Percentiles rank a stretch among this genome's conserved stretches.
phyloP scores from a whole-genome alignment of 1,140 invertebrate species.

The Papilio polyxenes region DNA sequence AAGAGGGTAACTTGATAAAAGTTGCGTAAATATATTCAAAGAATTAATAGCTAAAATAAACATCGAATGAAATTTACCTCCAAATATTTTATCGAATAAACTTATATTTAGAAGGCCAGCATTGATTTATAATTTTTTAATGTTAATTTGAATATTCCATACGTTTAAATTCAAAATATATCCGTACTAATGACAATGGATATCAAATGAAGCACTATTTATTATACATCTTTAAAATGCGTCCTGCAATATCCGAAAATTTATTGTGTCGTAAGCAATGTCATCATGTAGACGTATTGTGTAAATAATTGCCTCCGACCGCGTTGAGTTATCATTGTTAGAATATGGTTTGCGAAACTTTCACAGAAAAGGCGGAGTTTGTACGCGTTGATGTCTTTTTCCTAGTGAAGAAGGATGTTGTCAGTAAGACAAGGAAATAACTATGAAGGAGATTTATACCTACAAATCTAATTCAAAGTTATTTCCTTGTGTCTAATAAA shows the following conservation, averaged over 20 bases:
- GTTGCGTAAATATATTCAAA: slow-evolving; percentile 1
- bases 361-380: not conserved
- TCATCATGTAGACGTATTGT: slow-evolving; percentile 27
- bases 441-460: too few species aligned
- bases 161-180: not conserved
- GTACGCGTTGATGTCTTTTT: not conserved
- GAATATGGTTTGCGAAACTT: slow-evolving; percentile 22
- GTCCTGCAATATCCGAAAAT: slow-evolving; percentile 22
- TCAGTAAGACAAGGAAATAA: not conserved
- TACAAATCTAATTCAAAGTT: too few species aligned
- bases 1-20: not conserved
- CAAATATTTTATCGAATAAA: too few species aligned
- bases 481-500: too few species aligned
- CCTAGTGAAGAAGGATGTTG: not conserved
- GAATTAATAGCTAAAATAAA: not conserved
- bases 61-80: not conserved
- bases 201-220: not conserved
- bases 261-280: slow-evolving; percentile 32
- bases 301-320: slow-evolving; percentile 24
- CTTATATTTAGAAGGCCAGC: too few species aligned
- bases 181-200: not conserved
- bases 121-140: not conserved
- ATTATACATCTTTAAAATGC: not conserved
- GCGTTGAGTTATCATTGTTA: not conserved
- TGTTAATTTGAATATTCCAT: not conserved